Percentiles rank a stretch among this genome's conserved stretches.
These are phyloP conservation scores for Asobara japonica DNA, from an alignment of 1,140 invertebrate genomes.

Conservation along the genomic window DNA sequence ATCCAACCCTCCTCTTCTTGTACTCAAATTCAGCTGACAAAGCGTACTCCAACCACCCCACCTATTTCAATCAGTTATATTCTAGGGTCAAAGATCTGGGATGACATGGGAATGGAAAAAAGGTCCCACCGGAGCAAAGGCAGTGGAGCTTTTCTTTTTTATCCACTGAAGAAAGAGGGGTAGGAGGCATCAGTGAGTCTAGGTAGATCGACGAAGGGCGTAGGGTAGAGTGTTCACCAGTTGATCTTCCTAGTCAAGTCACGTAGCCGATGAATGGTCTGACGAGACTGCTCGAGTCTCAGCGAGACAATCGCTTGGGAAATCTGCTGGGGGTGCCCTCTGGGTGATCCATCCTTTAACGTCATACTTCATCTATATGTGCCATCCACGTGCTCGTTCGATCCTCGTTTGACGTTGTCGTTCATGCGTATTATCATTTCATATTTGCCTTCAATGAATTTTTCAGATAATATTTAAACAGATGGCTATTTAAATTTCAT, in stretches of 20 bases:
- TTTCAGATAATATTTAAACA: too few relatives aligned
- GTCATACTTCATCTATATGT: constrained; percentile 4
- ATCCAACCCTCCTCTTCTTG: not conserved
- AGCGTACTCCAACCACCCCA: not conserved
- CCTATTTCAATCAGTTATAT: not conserved
- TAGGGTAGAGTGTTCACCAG: constrained; percentile 17
- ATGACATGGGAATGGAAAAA: not conserved
- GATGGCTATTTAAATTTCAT: too few relatives aligned
- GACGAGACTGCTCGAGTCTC: constrained; percentile 63
- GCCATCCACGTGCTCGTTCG: constrained; percentile 12
- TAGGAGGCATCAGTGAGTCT: constrained; percentile 16
- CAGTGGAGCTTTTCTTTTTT: not conserved
- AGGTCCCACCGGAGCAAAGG: not conserved
- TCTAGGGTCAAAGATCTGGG: not conserved
- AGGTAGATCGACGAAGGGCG: constrained; percentile 39
- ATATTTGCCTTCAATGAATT: not conserved
- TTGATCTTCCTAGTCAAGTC: constrained; percentile 55
- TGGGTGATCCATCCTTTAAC: constrained; percentile 49
- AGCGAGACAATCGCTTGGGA: constrained; percentile 66
- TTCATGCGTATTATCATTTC: not conserved
- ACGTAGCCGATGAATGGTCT: constrained; percentile 66
- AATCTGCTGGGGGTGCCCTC: constrained; percentile 54
- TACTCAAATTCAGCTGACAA: not conserved
- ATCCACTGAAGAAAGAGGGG: not conserved
- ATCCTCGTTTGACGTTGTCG: not conserved